These are phyloP conservation scores for Pongo pygmaeus DNA, from an alignment of 2,113 vertebrate species.

Conservation along the genomic window DNA sequence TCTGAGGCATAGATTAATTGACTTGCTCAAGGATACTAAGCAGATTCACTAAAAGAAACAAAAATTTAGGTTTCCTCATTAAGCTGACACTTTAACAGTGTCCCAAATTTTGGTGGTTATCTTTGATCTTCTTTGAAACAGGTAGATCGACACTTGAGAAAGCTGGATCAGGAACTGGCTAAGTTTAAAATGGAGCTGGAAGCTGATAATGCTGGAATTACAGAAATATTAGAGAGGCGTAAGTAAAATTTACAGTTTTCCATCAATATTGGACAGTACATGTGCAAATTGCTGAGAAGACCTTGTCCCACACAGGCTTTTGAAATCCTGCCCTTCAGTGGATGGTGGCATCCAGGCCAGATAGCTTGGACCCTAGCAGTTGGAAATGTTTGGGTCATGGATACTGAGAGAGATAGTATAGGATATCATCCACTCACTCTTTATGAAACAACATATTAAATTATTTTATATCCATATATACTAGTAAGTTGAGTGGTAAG, in stretches of 20 bases:
- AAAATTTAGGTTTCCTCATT: slow-evolving; percentile 48
- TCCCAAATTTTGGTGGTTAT: slow-evolving; percentile 70
- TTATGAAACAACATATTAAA: neutral
- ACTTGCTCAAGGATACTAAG: slow-evolving; percentile 26
- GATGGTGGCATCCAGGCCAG: neutral
- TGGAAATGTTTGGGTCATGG: neutral
- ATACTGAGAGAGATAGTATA: neutral
- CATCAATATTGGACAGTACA: slow-evolving; percentile 19
- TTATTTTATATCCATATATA: neutral
- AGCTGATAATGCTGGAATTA: slow-evolving; percentile 99
- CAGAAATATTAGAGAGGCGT: slow-evolving; percentile 98
- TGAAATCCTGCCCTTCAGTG: neutral
- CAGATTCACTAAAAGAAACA: slow-evolving; percentile 18
- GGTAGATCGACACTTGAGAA: slow-evolving; percentile 98
- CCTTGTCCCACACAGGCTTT: neutral
- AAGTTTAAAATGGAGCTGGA: slow-evolving; percentile 99
- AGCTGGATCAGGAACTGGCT: slow-evolving; percentile 98
- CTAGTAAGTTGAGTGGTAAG: neutral
- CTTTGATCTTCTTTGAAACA: slow-evolving; percentile 83
- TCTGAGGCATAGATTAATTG: slow-evolving; percentile 1
- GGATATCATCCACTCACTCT: neutral
- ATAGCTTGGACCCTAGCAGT: neutral
- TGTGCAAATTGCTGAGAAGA: neutral
- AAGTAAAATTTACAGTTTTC: slow-evolving; percentile 81
- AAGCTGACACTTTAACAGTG: slow-evolving; percentile 57